Conservation (phyloP, 1,140 invertebrate species). For the Temnothorax nylanderi region DNA sequence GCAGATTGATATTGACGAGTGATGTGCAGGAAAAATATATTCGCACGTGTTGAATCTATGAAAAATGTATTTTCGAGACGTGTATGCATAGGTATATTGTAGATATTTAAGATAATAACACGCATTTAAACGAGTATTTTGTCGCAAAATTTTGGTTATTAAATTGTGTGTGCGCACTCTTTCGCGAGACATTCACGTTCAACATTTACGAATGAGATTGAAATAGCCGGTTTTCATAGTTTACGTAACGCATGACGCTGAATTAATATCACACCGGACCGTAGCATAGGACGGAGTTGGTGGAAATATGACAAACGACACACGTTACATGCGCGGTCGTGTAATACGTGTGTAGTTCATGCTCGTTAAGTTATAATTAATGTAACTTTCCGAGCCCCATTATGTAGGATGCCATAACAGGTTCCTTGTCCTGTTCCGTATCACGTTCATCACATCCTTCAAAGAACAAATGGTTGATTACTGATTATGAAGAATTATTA, state of each 20-base stretch:
- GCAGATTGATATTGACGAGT: background rate
- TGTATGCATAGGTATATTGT: too few relatives aligned
- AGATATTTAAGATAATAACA: background rate
- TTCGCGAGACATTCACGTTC: constrained; percentile 1
- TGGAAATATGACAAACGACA: constrained; percentile 55
- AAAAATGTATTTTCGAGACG: background rate
- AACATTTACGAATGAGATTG: constrained; percentile 55
- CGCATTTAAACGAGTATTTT: background rate
- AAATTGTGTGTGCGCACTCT: constrained; percentile 22
- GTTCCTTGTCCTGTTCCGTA: constrained; percentile 16
- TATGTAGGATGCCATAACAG: constrained; percentile 44
- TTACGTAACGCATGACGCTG: constrained; percentile 52
- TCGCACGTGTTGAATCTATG: background rate
- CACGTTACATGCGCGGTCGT: constrained; percentile 52
- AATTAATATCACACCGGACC: constrained; percentile 43
- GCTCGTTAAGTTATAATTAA: constrained; percentile 65
- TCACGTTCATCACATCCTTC: constrained; percentile 44
- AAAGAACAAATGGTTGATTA: constrained; percentile 22
- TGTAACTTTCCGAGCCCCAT: constrained; percentile 46
- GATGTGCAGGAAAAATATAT: background rate
- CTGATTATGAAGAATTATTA: constrained; percentile 26
- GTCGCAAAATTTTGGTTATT: constrained; percentile 33
- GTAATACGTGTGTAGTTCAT: constrained; percentile 60
- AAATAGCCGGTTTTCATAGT: constrained; percentile 49
- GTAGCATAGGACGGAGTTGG: constrained; percentile 25